Conservation (phyloP, 2,888 invertebrate species). For the Linyphia triangularis region DNA sequence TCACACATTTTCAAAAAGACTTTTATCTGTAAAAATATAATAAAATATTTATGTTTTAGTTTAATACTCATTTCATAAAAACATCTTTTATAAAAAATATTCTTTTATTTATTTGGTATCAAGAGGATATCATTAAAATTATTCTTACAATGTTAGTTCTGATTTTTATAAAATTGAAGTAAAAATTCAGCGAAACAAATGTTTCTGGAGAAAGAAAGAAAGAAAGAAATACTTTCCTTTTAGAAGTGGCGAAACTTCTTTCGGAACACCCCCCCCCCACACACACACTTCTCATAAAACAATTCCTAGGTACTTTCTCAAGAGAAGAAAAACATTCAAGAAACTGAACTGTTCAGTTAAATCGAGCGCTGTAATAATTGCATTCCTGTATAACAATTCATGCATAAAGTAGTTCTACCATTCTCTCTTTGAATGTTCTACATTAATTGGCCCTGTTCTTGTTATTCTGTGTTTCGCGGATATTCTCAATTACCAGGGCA, state of each 20-base stretch:
- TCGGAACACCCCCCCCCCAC: no score
- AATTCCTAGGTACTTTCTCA: neutral
- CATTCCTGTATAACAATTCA: slow-evolving; percentile 31
- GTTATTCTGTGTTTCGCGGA: slow-evolving; percentile 1
- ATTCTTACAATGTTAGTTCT: no score
- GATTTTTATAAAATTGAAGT: neutral
- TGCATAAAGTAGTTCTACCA: slow-evolving; percentile 24
- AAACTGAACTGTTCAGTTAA: slow-evolving; percentile 17
- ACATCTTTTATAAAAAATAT: neutral
- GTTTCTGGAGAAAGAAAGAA: neutral
- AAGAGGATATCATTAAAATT: neutral
- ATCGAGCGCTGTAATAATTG: slow-evolving; percentile 39
- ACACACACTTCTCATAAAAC: neutral
- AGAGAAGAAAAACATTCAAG: neutral
- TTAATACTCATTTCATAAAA: no score
- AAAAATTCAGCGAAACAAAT: neutral
- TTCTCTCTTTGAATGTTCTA: slow-evolving; percentile 1
- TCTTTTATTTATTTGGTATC: neutral
- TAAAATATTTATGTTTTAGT: no score
- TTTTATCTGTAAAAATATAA: no score
- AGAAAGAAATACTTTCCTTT: neutral
- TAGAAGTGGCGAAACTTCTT: neutral
- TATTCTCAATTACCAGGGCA: slow-evolving; percentile 6
- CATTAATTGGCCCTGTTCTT: slow-evolving; percentile 25
- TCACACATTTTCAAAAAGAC: no score